These are phyloP conservation scores for Neotoxoptera formosana DNA, from an alignment of 1,140 invertebrate species.

Conservation along the genomic window DNA sequence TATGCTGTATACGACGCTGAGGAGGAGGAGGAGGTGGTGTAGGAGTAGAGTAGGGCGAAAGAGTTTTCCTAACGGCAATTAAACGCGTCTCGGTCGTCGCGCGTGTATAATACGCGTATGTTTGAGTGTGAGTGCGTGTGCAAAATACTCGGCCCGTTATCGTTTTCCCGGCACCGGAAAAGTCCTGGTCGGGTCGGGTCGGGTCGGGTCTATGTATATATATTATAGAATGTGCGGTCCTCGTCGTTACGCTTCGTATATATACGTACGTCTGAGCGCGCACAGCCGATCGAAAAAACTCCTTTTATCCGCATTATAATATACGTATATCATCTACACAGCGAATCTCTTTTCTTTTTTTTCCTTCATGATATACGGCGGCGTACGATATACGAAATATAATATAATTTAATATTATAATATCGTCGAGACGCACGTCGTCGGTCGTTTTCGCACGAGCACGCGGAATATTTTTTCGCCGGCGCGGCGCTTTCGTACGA, in stretches of 20 bases:
- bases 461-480: not conserved
- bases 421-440: not conserved
- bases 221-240: not conserved
- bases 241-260: not conserved
- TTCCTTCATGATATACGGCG: not conserved
- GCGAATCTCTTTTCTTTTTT: not conserved
- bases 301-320: not conserved
- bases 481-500: too few species aligned
- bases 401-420: not conserved
- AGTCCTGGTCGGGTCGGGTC: not conserved
- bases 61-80: slow-evolving; percentile 10
- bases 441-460: not conserved
- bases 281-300: not conserved
- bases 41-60: not conserved
- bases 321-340: too few species aligned
- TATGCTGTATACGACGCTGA: not conserved
- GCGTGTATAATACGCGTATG: not conserved
- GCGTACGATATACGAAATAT: not conserved
- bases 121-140: not conserved
- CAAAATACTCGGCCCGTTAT: not conserved
- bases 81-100: slow-evolving; percentile 18
- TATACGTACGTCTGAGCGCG: too few species aligned
- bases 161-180: slow-evolving; percentile 4
- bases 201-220: too few species aligned
- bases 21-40: too few species aligned